Conservation (phyloP, 2,113 vertebrate species). For the Serinus canaria region DNA sequence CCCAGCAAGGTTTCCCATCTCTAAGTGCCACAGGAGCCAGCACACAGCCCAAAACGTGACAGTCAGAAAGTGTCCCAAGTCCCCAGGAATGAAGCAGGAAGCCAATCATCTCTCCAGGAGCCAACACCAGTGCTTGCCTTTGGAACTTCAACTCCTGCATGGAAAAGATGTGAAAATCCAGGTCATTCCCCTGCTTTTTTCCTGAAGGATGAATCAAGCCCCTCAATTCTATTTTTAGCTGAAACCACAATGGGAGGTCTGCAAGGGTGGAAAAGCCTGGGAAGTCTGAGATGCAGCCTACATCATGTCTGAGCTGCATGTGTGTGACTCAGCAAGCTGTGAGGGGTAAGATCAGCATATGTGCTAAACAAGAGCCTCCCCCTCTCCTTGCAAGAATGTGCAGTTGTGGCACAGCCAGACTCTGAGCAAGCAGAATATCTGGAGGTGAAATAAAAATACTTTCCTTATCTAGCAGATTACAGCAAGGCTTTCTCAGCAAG, state of each 20-base stretch:
- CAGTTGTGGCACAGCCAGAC: not conserved
- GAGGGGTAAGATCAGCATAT: not conserved
- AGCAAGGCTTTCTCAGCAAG: not conserved
- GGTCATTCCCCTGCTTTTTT: not conserved
- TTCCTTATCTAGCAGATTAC: constrained; percentile 40
- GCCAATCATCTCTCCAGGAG: not conserved
- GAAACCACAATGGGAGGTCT: not conserved
- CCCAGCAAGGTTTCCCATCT: not conserved
- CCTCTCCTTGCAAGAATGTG: constrained; percentile 6
- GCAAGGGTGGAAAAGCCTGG: not conserved
- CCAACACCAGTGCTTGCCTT: not conserved
- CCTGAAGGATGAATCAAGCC: not conserved
- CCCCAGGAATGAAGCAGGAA: not conserved
- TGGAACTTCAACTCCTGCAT: not conserved
- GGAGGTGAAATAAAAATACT: constrained; percentile 11
- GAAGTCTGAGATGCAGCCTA: not conserved
- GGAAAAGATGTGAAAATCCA: not conserved
- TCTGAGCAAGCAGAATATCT: not conserved
- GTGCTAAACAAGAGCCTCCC: not conserved
- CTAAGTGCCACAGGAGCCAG: not conserved
- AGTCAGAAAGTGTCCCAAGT: not conserved
- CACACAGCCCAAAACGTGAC: not conserved
- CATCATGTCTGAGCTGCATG: constrained; percentile 14
- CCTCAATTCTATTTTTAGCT: not conserved
- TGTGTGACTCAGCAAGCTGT: constrained; percentile 16